Percentiles rank a stretch among this genome's conserved stretches.
Evolutionary conservation across 2,797 vertebrate genomes (phyloP).

Genomic region (Mormyrus hasselquistii): DNA sequence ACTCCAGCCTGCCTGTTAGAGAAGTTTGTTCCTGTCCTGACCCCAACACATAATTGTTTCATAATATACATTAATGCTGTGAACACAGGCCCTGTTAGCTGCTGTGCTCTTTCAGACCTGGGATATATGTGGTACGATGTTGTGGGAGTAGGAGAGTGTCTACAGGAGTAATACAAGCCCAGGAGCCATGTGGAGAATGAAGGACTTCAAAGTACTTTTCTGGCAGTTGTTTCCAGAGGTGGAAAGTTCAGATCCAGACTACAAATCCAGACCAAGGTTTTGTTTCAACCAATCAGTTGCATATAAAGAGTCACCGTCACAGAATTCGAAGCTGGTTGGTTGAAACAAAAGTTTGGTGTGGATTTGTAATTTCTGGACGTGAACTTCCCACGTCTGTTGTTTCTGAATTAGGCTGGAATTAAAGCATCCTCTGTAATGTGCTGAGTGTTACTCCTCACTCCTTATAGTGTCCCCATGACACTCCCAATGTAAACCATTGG

Average conservation of each 20-base stretch:
- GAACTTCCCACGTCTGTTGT: neutral
- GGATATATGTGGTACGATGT: neutral
- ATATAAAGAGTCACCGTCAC: neutral
- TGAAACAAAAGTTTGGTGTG: neutral
- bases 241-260: neutral
- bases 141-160: neutral
- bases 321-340: neutral
- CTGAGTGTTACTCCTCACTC: neutral
- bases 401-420: neutral
- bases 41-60: neutral
- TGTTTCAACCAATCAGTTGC: neutral
- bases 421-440: neutral
- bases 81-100: neutral
- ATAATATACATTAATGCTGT: neutral
- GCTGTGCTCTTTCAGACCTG: neutral
- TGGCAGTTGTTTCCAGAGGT: neutral
- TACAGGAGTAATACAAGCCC: neutral
- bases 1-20: neutral
- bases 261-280: neutral
- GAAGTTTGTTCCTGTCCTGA: neutral
- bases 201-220: neutral
- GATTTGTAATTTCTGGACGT: neutral
- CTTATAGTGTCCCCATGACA: neutral
- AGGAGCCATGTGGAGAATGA: neutral
- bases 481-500: neutral